phyloP scores from a whole-genome alignment of 2,888 invertebrate genomes.

The Drosophila atripex region DNA sequence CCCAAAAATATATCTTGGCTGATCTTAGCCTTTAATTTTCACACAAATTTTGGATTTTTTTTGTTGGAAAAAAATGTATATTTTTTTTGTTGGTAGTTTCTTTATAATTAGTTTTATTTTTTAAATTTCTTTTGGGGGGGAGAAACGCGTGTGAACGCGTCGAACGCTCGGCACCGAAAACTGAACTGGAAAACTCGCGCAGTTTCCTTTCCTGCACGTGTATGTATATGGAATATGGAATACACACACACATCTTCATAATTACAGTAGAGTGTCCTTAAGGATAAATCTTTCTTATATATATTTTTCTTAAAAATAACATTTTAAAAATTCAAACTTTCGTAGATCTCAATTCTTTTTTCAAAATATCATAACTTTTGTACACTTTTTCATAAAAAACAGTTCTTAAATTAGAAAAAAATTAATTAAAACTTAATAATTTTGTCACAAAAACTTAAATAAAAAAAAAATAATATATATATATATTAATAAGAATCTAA shows the following conservation, averaged over 20 bases:
- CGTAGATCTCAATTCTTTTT: no score
- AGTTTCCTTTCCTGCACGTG: constrained; percentile 54
- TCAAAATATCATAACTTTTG: no score
- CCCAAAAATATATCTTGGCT: constrained; percentile 4
- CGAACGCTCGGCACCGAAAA: constrained; percentile 43
- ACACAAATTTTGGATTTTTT: constrained; percentile 9
- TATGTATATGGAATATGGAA: constrained; percentile 55
- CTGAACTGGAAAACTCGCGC: constrained; percentile 52
- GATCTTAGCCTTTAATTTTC: not conserved
- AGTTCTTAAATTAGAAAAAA: no score
- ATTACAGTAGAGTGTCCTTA: constrained; percentile 7
- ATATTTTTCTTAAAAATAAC: no score
- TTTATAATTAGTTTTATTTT: not conserved
- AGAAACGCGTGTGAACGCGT: constrained; percentile 41
- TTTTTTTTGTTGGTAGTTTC: constrained; percentile 2
- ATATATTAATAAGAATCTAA: no score
- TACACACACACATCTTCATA: constrained; percentile 30
- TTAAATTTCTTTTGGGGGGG: constrained; percentile 8
- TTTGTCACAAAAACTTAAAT: no score
- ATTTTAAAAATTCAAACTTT: no score
- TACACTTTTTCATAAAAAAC: no score
- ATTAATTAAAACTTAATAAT: no score
- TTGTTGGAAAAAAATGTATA: not conserved
- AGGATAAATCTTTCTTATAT: not conserved
- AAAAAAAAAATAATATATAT: no score